Base-by-base conservation (phyloP, 2,888 invertebrate genomes). In the Drosophila kokeensis region DNA sequence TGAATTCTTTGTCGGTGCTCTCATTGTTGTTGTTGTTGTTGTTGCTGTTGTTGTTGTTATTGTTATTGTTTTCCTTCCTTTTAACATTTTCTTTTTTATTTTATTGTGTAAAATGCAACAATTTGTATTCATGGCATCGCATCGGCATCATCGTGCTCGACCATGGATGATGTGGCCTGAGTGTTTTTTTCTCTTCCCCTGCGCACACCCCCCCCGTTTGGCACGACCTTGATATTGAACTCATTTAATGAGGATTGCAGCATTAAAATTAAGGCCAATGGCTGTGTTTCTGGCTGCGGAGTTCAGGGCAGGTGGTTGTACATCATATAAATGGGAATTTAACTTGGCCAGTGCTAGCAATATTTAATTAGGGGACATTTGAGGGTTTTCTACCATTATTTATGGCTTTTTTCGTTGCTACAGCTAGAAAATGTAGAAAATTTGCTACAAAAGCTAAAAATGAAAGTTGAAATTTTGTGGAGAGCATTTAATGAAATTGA, bases 171-270 rank as follows among this genome's bases (percentile, higher is more conserved):
- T 79, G 74, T 76, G 64, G 82, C 80, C 74, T 80, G 76, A 75
- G 72, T 62, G 63, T 57, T 68, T 59, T 38, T 13, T 50, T 36
- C 38, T 32, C 11, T 45, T 27, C 48, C 21, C 38, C 53, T 4
- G 29, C 36, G 5, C 54, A 32, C 52, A 11, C 30, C 21, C 62
- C 40, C 45, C 32, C 30, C n/a, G 30, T n/a, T 48, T 52, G 36
- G 49, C 18, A 45, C 62, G 84, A 76, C 89, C 87, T 87, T 87
- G 87, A 89, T 83, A 85, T 89, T 87, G 87, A 89, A 87, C 85
- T 89, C 66, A 73, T 87, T 79, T 64, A 53, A 58, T 75, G 70
- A 69, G 73, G 60, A 82, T 78, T 82, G 69, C 75, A 71, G 67
- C 82, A 74, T 71, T 81, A 40, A 74, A 81, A 70, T 81, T 53